Evolutionary conservation across 2,113 vertebrate species (phyloP).

Genomic region (Anarhynchus alexandrinus): DNA sequence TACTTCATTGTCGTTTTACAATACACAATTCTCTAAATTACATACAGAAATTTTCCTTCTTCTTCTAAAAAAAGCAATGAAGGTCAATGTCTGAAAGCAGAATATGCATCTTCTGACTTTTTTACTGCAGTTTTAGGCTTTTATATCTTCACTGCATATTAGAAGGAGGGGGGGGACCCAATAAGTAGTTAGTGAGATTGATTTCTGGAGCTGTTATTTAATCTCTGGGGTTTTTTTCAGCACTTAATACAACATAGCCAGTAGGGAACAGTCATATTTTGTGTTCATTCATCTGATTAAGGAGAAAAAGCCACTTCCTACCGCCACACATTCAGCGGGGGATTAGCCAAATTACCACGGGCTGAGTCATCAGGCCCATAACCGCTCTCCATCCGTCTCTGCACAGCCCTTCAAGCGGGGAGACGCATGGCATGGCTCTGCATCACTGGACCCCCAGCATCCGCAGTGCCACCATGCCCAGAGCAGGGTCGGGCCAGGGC

Average conservation of each 20-base stretch:
- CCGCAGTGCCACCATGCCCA: neutral
- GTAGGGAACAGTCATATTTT: neutral
- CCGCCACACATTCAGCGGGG: fast-evolving
- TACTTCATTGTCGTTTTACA: neutral
- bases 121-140: neutral
- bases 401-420: neutral
- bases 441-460: neutral
- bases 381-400: neutral
- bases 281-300: neutral
- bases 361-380: neutral
- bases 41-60: neutral
- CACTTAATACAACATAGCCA: neutral
- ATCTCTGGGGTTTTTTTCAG: neutral
- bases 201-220: slow-evolving; percentile 5
- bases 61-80: neutral
- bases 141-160: neutral
- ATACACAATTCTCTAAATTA: neutral
- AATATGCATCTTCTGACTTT: neutral
- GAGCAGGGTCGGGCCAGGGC: too few species aligned
- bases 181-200: neutral
- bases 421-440: fast-evolving
- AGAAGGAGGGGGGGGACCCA: neutral
- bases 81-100: neutral
- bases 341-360: neutral
- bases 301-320: neutral